Conservation (phyloP, 2,797 vertebrate species). For the Sebastes oblongus region DNA sequence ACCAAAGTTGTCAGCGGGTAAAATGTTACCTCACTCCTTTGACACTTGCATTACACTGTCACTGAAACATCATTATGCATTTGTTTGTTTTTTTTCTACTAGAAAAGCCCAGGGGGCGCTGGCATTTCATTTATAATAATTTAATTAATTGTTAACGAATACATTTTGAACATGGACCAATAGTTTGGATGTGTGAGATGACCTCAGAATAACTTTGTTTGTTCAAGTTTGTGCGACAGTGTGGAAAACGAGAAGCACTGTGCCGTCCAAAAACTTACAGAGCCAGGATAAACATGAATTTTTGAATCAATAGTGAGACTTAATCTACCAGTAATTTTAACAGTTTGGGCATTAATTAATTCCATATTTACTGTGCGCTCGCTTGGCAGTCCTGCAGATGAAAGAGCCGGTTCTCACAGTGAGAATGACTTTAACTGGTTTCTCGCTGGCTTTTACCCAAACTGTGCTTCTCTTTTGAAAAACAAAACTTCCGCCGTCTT, state of each 20-base stretch:
- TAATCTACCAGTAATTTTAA: not conserved
- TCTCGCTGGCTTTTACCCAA: conserved; percentile 22
- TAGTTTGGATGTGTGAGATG: not conserved
- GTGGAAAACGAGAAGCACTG: not conserved
- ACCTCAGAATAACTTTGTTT: not conserved
- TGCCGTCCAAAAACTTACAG: not conserved
- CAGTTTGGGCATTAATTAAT: conserved; percentile 2
- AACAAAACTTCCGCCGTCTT: not conserved
- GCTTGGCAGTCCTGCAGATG: not conserved
- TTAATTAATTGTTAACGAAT: no score
- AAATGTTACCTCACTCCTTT: not conserved
- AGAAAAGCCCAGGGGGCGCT: no score
- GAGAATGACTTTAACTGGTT: conserved; percentile 4
- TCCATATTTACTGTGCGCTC: not conserved
- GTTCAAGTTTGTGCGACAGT: not conserved
- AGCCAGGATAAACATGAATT: not conserved
- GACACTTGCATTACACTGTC: not conserved
- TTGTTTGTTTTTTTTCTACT: no score
- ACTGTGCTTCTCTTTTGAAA: conserved; percentile 11
- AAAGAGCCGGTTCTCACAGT: conserved; percentile 1
- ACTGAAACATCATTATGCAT: no score
- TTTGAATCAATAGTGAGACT: not conserved
- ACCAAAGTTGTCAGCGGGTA: not conserved
- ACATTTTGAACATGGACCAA: not conserved
- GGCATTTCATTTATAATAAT: no score